A percentile compares a stretch with the other conserved stretches of the same genome.
Evolutionary conservation across 2,113 vertebrate genomes (phyloP).

Genomic region (Prunella himalayana): DNA sequence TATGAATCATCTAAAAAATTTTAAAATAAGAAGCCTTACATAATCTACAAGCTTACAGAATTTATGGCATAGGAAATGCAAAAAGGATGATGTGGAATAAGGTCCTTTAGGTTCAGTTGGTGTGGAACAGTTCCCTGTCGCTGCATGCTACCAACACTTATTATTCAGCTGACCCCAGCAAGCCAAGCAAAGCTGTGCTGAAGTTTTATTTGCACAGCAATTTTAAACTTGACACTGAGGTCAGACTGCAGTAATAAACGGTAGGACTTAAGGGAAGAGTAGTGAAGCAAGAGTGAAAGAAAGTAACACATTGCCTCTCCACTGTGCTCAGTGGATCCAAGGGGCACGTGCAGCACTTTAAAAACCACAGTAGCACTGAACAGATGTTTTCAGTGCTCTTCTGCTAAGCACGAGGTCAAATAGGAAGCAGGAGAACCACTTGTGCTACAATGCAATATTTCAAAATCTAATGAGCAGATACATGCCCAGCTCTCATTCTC

Average conservation of each 20-base stretch:
- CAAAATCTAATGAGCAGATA: not conserved
- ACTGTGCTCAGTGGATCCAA: not conserved
- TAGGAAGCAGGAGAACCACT: not conserved
- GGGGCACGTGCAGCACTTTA: fast-evolving
- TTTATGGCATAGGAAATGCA: not conserved
- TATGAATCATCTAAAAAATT: not conserved
- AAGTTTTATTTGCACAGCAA: not conserved
- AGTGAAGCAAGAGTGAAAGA: not conserved
- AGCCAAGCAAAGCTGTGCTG: not conserved
- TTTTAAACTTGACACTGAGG: not conserved
- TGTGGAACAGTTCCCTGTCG: not conserved
- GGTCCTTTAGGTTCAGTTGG: not conserved
- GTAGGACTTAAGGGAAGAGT: not conserved
- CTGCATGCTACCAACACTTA: not conserved
- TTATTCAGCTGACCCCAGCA: not conserved
- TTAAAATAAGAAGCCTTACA: not conserved
- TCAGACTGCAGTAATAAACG: not conserved
- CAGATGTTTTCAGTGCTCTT: not conserved
- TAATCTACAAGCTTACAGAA: not conserved
- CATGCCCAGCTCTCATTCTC: not conserved
- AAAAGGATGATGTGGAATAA: not conserved
- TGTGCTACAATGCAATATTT: not conserved
- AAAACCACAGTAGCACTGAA: not conserved
- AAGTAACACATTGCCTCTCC: not conserved
- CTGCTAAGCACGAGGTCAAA: not conserved